These are phyloP conservation scores for Leptatherina wallacei DNA, from an alignment of 2,797 vertebrate genomes.

Conservation along the genomic window DNA sequence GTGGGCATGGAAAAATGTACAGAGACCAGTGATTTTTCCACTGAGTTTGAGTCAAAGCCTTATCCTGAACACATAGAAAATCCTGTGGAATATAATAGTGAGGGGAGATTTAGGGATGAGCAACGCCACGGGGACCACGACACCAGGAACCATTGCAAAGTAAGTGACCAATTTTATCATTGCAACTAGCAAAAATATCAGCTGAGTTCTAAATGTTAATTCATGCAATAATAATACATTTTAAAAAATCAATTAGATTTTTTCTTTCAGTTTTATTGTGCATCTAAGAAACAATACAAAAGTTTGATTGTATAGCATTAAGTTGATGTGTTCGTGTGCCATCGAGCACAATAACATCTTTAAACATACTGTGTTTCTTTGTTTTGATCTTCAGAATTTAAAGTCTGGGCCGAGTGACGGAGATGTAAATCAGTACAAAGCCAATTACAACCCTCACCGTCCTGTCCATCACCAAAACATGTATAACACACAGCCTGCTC, in stretches of 20 bases:
- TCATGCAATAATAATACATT: background rate
- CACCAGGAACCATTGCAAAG: constrained; percentile 84
- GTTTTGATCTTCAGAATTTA: constrained; percentile 66
- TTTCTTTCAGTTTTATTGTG: background rate
- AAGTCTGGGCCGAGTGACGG: constrained; percentile 66
- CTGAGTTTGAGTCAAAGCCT: constrained; percentile 74
- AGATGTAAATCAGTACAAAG: constrained; percentile 80
- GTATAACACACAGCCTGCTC: constrained; percentile 74
- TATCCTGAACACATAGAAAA: constrained; percentile 76
- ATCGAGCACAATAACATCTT: background rate
- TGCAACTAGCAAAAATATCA: background rate
- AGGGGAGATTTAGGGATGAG: constrained; percentile 68
- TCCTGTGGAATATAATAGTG: constrained; percentile 80
- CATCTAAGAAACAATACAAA: background rate
- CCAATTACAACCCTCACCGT: constrained; percentile 87
- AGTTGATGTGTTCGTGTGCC: background rate
- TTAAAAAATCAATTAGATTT: too few relatives aligned
- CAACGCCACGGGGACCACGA: constrained; percentile 74
- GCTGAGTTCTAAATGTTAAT: background rate
- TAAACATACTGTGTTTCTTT: background rate
- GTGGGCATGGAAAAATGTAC: constrained; percentile 72
- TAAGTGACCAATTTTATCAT: constrained; percentile 57
- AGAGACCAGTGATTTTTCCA: constrained; percentile 72
- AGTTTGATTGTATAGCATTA: background rate
- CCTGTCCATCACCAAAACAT: constrained; percentile 77